phyloP scores from a whole-genome alignment of 2,888 invertebrate genomes.

The Heliconius ethilla region DNA sequence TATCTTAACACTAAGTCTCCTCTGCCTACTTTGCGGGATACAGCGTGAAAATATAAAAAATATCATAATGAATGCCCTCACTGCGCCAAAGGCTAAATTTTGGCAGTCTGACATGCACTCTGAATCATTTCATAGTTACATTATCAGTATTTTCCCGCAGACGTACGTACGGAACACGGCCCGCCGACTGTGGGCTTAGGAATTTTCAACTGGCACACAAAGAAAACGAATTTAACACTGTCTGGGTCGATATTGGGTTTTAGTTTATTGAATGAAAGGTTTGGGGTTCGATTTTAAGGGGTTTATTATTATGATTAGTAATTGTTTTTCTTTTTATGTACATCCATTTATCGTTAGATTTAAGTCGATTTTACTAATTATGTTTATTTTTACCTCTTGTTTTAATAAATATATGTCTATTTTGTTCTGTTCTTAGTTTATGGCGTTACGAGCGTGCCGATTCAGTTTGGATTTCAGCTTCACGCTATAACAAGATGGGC shows the following conservation, averaged over 20 bases:
- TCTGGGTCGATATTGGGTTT: constrained; percentile 16
- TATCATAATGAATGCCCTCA: constrained; percentile 1
- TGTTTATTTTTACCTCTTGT: not conserved
- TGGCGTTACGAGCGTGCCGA: no score
- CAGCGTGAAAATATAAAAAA: not conserved
- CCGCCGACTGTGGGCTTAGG: constrained; percentile 18
- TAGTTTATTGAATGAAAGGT: constrained; percentile 2
- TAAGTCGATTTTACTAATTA: not conserved
- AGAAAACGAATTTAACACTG: constrained; percentile 20
- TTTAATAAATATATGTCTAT: not conserved
- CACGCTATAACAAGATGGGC: no score
- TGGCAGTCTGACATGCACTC: constrained; percentile 49
- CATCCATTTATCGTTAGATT: not conserved
- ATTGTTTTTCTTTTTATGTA: not conserved
- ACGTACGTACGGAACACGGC: constrained; percentile 13
- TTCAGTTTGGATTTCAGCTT: no score
- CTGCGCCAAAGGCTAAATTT: constrained; percentile 36
- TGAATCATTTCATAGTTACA: constrained; percentile 51
- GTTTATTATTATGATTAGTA: not conserved
- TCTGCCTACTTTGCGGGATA: not conserved
- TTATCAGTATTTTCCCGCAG: constrained; percentile 47
- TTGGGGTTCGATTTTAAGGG: not conserved
- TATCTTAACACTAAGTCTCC: no score
- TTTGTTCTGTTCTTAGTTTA: no score
- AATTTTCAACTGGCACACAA: constrained; percentile 18